Evolutionary conservation across 2,888 invertebrate species (phyloP).

Genomic region (Harpalus rubripes): DNA sequence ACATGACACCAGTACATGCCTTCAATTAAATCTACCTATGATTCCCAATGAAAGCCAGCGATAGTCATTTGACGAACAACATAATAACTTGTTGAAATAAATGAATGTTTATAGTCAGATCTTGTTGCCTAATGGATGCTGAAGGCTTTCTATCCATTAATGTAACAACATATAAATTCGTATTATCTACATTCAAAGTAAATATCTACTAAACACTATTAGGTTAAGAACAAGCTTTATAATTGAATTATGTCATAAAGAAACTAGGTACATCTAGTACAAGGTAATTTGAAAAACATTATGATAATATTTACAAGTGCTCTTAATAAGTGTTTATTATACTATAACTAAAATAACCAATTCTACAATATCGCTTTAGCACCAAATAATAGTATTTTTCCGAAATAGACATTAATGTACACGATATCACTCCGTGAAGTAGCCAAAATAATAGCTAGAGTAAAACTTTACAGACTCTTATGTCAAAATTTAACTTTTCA

Average conservation of each 20-base stretch:
- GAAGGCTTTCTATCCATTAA: neutral
- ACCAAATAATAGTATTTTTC: too few species aligned
- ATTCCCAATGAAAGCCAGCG: constrained; percentile 14
- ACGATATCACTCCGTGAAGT: too few species aligned
- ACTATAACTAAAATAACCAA: too few species aligned
- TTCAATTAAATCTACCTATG: constrained; percentile 44
- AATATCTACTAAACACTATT: neutral
- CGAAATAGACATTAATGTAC: too few species aligned
- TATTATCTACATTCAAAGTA: neutral
- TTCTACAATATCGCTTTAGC: too few species aligned
- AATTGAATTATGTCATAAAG: neutral
- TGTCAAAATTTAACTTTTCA: too few species aligned
- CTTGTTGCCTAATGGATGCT: constrained; percentile 28
- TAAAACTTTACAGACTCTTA: too few species aligned
- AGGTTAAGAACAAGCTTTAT: neutral
- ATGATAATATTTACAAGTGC: too few species aligned
- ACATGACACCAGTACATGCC: constrained; percentile 19
- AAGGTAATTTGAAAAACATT: too few species aligned
- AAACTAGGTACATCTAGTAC: too few species aligned
- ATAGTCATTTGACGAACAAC: constrained; percentile 12
- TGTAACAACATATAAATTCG: neutral
- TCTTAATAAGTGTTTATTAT: too few species aligned
- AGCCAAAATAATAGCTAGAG: too few species aligned
- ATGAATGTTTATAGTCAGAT: constrained; percentile 25
- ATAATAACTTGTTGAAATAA: constrained; percentile 50